These are phyloP conservation scores for Morinoia aosen DNA, from an alignment of 2,888 invertebrate genomes.

Conservation along the genomic window DNA sequence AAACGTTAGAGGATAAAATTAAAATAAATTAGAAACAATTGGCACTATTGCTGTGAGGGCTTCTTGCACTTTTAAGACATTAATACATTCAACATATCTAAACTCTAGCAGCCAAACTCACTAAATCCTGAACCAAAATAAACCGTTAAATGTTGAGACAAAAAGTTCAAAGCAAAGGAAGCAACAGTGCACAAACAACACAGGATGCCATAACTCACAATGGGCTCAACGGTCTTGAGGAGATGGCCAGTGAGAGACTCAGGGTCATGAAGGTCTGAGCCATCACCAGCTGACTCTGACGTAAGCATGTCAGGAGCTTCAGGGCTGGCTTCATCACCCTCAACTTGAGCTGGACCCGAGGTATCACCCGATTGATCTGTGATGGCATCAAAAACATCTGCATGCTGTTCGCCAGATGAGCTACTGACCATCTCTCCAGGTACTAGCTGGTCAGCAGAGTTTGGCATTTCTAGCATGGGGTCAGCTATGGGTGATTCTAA, in stretches of 20 bases:
- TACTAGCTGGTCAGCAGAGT: not conserved
- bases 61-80: no score
- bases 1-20: not conserved
- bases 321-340: not conserved
- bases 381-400: not conserved
- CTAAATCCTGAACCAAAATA: no score
- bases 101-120: no score
- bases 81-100: no score
- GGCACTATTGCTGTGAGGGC: not conserved
- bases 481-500: not conserved
- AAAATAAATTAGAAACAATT: not conserved
- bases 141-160: no score
- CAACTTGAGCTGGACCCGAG: not conserved
- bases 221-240: conserved; percentile 32
- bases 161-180: not conserved
- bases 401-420: not conserved
- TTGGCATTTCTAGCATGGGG: not conserved
- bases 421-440: not conserved
- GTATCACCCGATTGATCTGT: not conserved
- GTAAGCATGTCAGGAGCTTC: not conserved
- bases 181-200: not conserved
- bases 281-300: not conserved
- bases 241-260: conserved; percentile 40
- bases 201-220: not conserved
- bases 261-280: conserved; percentile 16